Conservation (phyloP, 2,888 invertebrate genomes). For the Calliopum simillimum region DNA sequence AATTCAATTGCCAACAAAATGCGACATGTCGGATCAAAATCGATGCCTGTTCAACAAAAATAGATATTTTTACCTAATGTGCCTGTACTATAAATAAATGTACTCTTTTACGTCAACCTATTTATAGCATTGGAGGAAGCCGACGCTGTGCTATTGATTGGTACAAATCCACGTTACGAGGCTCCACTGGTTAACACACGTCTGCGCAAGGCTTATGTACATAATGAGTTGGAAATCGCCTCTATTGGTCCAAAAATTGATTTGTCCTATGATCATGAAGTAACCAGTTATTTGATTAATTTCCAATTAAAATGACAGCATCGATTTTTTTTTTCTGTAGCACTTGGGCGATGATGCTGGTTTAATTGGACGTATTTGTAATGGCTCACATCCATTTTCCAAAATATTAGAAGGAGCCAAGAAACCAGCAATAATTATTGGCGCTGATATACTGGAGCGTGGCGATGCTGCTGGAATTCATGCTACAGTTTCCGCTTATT, state of each 20-base stretch:
- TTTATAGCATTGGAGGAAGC: conserved; percentile 87
- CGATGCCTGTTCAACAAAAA: no score
- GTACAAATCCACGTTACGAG: conserved; percentile 97
- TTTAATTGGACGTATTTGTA: conserved; percentile 79
- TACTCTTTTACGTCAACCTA: neutral
- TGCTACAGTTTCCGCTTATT: conserved; percentile 79
- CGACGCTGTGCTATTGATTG: conserved; percentile 91
- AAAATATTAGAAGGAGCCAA: conserved; percentile 81
- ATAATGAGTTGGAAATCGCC: conserved; percentile 89
- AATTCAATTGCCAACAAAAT: no score
- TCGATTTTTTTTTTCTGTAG: conserved; percentile 30
- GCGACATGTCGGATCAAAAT: no score
- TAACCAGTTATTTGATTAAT: conserved; percentile 63
- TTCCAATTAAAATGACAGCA: neutral
- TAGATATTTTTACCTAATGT: no score
- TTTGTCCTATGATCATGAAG: conserved; percentile 89
- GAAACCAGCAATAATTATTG: conserved; percentile 92
- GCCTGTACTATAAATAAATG: neutral
- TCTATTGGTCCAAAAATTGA: conserved; percentile 92
- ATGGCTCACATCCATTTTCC: conserved; percentile 77
- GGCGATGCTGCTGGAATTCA: conserved; percentile 83
- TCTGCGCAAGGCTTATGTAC: conserved; percentile 94
- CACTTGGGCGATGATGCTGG: conserved; percentile 87
- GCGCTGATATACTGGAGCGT: conserved; percentile 84
- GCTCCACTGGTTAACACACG: conserved; percentile 96